A percentile compares a stretch with the other conserved stretches of the same genome.
Evolutionary conservation across 2,797 vertebrate genomes (phyloP).

Genomic region (Cygnus olor): DNA sequence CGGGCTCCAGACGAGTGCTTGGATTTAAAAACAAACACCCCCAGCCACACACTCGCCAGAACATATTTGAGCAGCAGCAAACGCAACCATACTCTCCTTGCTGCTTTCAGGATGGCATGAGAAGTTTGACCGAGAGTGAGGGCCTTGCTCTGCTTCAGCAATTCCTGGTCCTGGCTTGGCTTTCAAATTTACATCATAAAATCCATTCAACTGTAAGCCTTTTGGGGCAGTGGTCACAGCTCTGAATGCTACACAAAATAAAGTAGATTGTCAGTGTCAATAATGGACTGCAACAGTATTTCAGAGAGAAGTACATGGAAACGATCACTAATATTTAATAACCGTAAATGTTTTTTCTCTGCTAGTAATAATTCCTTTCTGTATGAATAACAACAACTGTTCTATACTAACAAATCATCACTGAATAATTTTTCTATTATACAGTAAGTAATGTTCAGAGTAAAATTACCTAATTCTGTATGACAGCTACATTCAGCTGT

Average conservation of each 20-base stretch:
- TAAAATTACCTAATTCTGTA: background rate
- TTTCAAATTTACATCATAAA: background rate
- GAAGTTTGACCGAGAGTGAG: background rate
- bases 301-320: background rate
- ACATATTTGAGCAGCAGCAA: background rate
- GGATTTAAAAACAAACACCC: background rate
- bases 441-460: background rate
- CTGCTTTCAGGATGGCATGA: background rate
- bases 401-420: background rate
- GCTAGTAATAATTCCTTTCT: background rate
- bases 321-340: background rate
- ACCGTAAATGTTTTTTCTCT: background rate
- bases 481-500: background rate
- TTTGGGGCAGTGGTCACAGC: background rate
- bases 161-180: background rate
- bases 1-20: fast-evolving
- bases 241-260: background rate
- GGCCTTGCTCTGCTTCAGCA: background rate
- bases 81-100: fast-evolving
- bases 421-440: background rate
- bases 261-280: background rate
- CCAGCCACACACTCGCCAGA: background rate
- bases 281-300: background rate
- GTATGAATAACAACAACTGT: background rate
- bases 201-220: background rate